These are phyloP conservation scores for Cinara cedri DNA, from an alignment of 2,888 invertebrate species.

Conservation along the genomic window DNA sequence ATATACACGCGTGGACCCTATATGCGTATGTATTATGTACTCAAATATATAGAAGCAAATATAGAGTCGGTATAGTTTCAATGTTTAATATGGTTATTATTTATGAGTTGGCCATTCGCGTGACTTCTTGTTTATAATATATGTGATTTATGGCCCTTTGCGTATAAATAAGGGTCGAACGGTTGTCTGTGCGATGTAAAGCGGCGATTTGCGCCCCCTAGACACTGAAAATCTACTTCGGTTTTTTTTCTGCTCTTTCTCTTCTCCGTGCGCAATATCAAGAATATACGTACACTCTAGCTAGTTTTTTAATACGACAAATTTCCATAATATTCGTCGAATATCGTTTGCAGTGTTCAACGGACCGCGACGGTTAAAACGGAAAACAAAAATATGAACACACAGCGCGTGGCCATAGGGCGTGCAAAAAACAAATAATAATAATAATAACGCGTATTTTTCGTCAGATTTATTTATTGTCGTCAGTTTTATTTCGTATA, in stretches of 20 bases:
- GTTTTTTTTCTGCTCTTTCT: neutral
- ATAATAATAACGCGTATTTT: neutral
- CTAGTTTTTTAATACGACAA: constrained; percentile 15
- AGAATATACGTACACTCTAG: neutral
- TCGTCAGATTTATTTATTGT: neutral
- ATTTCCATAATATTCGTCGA: constrained; percentile 2
- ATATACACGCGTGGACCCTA: neutral
- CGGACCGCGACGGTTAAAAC: neutral
- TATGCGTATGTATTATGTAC: constrained; percentile 32
- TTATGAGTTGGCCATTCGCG: constrained; percentile 55
- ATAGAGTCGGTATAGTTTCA: constrained; percentile 35
- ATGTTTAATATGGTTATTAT: constrained; percentile 56
- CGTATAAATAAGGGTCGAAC: constrained; percentile 55
- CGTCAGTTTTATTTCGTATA: neutral
- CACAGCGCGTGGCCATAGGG: neutral
- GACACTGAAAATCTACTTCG: constrained; percentile 26
- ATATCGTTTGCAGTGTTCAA: neutral
- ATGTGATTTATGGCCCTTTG: constrained; percentile 47
- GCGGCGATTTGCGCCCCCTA: constrained; percentile 51
- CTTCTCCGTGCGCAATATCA: neutral
- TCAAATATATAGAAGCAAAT: constrained; percentile 54
- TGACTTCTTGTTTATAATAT: constrained; percentile 54
- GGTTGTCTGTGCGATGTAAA: constrained; percentile 40
- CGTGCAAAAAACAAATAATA: neutral
- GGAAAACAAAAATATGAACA: neutral